A percentile compares a stretch with the other conserved stretches of the same genome.
These are phyloP conservation scores for Plecturocebus donacophilus DNA, from an alignment of 2,113 vertebrate species.

Conservation along the genomic window DNA sequence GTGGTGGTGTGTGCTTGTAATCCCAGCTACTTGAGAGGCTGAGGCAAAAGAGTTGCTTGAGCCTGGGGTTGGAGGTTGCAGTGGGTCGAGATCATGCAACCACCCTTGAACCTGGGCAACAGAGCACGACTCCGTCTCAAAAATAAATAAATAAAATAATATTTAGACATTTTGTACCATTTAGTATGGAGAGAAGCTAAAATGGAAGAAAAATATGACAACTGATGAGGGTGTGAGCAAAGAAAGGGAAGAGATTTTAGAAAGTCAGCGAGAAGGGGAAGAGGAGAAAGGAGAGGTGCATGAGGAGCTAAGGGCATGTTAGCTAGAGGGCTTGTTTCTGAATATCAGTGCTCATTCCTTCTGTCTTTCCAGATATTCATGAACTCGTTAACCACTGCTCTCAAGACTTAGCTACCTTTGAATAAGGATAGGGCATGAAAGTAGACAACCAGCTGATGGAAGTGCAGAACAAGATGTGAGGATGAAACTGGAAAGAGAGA, in stretches of 20 bases:
- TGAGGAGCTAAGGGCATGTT: background rate
- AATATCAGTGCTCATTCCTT: background rate
- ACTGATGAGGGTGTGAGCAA: background rate
- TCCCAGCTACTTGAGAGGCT: no score
- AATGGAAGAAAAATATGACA: background rate
- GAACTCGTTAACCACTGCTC: background rate
- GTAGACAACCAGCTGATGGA: background rate
- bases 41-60: no score
- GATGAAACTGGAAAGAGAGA: background rate
- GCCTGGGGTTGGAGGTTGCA: no score
- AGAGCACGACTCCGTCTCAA: no score
- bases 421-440: background rate
- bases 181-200: background rate
- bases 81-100: no score
- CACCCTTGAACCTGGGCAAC: no score
- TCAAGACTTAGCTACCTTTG: background rate
- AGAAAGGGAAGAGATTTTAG: background rate
- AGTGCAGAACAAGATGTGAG: background rate
- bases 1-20: no score
- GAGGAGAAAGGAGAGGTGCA: background rate
- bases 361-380: conserved; percentile 23
- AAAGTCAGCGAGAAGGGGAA: background rate
- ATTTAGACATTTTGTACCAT: background rate
- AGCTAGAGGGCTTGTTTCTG: background rate
- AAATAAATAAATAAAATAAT: no score